Percentiles rank a stretch among this genome's conserved stretches.
Conservation (phyloP, 2,113 vertebrate genomes). For the Tragelaphus scriptus region DNA sequence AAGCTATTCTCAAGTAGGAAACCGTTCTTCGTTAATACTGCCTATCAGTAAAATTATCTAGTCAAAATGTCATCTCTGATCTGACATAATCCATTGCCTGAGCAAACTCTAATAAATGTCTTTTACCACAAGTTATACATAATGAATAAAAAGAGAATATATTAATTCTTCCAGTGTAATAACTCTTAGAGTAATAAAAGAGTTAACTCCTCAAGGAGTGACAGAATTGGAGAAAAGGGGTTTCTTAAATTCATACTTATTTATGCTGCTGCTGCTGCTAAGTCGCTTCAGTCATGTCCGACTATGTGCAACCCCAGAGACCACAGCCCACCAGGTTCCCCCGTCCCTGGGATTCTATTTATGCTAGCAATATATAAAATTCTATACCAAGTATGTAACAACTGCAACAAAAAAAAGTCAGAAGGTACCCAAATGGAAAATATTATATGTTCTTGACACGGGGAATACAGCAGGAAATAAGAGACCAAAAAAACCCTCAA, state of each 20-base stretch:
- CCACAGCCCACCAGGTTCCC: too few relatives aligned
- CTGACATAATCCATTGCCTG: background rate
- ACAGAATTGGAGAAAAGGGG: background rate
- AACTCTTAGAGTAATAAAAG: background rate
- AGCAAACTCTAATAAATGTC: background rate
- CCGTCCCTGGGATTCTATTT: background rate
- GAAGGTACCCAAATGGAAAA: background rate
- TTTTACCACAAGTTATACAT: background rate
- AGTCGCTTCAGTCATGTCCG: too few relatives aligned
- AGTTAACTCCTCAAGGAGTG: constrained; percentile 2
- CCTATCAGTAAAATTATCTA: background rate
- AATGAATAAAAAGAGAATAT: background rate
- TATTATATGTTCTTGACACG: background rate
- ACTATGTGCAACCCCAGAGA: too few relatives aligned
- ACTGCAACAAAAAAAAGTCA: background rate
- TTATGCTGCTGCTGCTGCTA: background rate
- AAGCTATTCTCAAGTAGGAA: constrained; percentile 2
- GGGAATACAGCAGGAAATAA: background rate
- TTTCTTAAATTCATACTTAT: background rate
- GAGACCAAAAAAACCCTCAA: background rate
- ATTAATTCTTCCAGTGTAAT: background rate
- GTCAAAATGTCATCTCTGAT: background rate
- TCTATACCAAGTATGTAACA: background rate
- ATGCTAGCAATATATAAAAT: background rate
- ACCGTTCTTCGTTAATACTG: background rate